Conservation (phyloP, 2,113 vertebrate genomes). For the Scomber scombrus region DNA sequence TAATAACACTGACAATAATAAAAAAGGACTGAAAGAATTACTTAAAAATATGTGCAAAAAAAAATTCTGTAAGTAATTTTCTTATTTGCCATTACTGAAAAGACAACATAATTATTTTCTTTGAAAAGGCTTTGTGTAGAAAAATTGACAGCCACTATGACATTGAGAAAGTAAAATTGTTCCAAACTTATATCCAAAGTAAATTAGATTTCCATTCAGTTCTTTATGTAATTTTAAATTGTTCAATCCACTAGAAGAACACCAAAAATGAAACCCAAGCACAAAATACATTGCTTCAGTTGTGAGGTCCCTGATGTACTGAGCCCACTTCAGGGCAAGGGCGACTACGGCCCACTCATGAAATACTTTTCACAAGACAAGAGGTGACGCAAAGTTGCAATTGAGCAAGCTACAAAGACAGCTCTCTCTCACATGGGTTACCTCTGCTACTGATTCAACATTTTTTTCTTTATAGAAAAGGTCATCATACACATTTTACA, state of each 20-base stretch:
- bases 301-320: neutral
- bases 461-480: slow-evolving; percentile 11
- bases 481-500: slow-evolving; percentile 26
- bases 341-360: neutral
- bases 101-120: neutral
- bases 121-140: neutral
- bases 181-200: neutral
- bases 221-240: too few relatives aligned
- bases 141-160: neutral
- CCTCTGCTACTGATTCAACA: slow-evolving; percentile 1
- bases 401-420: neutral
- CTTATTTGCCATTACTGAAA: neutral
- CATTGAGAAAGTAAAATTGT: neutral
- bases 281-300: neutral
- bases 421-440: neutral
- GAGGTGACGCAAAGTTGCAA: neutral
- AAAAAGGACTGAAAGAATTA: too few relatives aligned
- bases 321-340: neutral
- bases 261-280: neutral
- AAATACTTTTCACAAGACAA: neutral
- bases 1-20: too few relatives aligned
- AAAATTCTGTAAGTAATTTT: too few relatives aligned
- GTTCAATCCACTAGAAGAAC: neutral
- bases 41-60: too few relatives aligned
- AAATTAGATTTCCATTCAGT: too few relatives aligned